Percentiles rank a stretch among this genome's conserved stretches.
Evolutionary conservation across 2,113 vertebrate genomes (phyloP).

Genomic region (Romanogobio albipinnatus): DNA sequence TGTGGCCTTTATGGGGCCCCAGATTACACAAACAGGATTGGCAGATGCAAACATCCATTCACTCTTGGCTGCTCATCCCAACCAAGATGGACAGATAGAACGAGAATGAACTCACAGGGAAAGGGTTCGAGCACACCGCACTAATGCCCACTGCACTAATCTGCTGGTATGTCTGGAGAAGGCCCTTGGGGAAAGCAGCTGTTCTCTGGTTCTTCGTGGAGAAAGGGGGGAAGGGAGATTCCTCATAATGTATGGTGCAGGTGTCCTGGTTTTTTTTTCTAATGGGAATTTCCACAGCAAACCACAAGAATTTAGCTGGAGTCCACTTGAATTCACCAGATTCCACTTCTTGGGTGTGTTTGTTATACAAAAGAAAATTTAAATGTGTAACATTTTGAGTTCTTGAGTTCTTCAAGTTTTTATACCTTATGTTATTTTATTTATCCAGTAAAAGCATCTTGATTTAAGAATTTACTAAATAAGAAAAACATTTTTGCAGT

Average conservation of each 20-base stretch:
- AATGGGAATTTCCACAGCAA: constrained; percentile 62
- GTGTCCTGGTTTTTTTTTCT: constrained; percentile 62
- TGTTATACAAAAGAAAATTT: not conserved
- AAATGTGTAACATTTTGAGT: not conserved
- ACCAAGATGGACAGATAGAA: not conserved
- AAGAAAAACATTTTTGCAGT: not conserved
- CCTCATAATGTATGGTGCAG: constrained; percentile 63
- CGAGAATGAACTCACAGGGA: not conserved
- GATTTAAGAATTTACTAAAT: no score
- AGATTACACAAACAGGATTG: constrained; percentile 63
- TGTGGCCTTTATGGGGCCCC: constrained; percentile 62
- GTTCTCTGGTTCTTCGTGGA: constrained; percentile 57
- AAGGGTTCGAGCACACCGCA: not conserved
- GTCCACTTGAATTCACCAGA: constrained; percentile 45
- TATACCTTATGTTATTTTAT: no score
- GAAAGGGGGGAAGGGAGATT: constrained; percentile 16
- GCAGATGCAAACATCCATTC: constrained; percentile 49
- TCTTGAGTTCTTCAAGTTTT: no score
- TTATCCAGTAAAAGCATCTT: no score
- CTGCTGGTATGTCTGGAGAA: constrained; percentile 21
- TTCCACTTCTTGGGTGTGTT: not conserved
- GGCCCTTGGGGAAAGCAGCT: constrained; percentile 48
- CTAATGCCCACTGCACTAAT: constrained; percentile 2
- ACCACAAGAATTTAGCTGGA: constrained; percentile 46
- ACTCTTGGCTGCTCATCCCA: constrained; percentile 23